These are phyloP conservation scores for Grantiella picta DNA, from an alignment of 2,113 vertebrate species.

Conservation along the genomic window DNA sequence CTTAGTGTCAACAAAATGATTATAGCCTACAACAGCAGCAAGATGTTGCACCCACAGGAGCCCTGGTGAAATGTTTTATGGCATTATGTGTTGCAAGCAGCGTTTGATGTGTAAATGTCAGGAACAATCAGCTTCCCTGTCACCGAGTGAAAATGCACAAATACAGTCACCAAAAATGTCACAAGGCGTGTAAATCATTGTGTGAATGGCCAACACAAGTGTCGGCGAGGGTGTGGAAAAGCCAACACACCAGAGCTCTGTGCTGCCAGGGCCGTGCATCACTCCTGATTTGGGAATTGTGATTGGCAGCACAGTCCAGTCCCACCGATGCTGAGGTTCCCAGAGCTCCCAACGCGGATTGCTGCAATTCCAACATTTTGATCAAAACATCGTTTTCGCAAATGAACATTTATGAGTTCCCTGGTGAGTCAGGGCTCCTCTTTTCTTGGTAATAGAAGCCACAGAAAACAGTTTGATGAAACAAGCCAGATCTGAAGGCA, in stretches of 20 bases:
- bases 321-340: accelerated
- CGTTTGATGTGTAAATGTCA: constrained; percentile 50
- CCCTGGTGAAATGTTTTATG: not conserved
- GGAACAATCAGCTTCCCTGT: not conserved
- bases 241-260: not conserved
- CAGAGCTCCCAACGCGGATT: accelerated
- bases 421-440: not conserved
- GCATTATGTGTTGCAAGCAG: not conserved
- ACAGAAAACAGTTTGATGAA: not conserved
- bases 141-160: not conserved
- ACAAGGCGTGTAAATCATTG: not conserved
- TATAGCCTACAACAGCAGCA: constrained; percentile 14
- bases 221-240: not conserved
- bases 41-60: constrained; percentile 44
- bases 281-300: accelerated
- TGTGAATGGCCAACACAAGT: not conserved
- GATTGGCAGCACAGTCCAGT: accelerated
- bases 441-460: not conserved
- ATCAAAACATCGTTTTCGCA: not conserved
- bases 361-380: not conserved
- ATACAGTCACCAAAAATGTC: not conserved
- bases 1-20: constrained; percentile 60
- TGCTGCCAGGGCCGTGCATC: not conserved
- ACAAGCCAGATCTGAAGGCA: constrained; percentile 39
- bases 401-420: not conserved